Evolutionary conservation across 2,888 invertebrate genomes (phyloP).

Genomic region (Yponomeuta evonymella): DNA sequence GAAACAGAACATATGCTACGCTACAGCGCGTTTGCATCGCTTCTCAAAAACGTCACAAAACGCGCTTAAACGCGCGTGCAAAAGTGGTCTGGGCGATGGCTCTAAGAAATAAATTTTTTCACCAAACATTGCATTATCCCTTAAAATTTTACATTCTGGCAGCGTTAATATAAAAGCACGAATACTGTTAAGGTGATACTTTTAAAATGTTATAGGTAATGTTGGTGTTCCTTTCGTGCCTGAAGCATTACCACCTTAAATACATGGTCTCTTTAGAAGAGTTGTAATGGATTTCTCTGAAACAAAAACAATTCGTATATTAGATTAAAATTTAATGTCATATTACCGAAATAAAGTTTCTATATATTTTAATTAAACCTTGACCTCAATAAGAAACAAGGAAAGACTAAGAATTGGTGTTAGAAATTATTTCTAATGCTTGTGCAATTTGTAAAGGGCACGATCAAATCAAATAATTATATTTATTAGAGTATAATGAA

Average conservation of each 20-base stretch:
- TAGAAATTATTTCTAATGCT: conserved; percentile 41
- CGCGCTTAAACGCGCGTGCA: too few species aligned
- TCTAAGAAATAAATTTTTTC: conserved; percentile 14
- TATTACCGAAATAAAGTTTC: too few species aligned
- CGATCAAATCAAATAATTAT: conserved; percentile 35
- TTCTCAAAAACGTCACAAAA: too few species aligned
- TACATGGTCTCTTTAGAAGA: conserved; percentile 63
- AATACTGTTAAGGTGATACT: conserved; percentile 60
- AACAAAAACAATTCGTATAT: conserved; percentile 39
- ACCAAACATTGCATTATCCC: conserved; percentile 54
- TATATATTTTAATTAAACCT: too few species aligned
- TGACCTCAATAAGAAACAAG: background rate
- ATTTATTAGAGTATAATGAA: background rate
- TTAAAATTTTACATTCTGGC: conserved; percentile 43
- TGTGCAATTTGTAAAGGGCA: conserved; percentile 44
- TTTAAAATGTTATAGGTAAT: conserved; percentile 12
- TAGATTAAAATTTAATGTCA: too few species aligned
- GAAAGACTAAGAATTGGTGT: conserved; percentile 15
- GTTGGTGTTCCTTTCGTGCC: background rate
- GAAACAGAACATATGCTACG: too few species aligned
- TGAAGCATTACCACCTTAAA: conserved; percentile 52
- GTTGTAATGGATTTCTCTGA: conserved; percentile 68
- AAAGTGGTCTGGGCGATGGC: too few species aligned
- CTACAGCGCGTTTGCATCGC: too few species aligned
- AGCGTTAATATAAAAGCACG: conserved; percentile 64